A percentile compares a stretch with the other conserved stretches of the same genome.
phyloP scores from a whole-genome alignment of 1,140 invertebrate species.

The Tachypleus tridentatus region DNA sequence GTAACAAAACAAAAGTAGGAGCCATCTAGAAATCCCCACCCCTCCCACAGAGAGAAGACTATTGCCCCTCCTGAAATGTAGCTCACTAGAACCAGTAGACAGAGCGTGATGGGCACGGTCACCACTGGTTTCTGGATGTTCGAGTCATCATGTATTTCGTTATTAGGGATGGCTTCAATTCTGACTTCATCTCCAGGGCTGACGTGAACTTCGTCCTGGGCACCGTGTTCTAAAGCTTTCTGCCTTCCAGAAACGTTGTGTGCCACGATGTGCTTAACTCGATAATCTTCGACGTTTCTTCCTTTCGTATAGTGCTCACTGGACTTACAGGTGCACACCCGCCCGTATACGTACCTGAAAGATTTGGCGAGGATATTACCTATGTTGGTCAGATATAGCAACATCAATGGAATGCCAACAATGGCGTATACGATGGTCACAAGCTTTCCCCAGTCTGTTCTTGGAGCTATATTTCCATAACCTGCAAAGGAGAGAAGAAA shows the following conservation, averaged over 20 bases:
- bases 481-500: slow-evolving; percentile 46
- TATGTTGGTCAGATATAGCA: slow-evolving; percentile 88
- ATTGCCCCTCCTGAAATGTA: slow-evolving; percentile 31
- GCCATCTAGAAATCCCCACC: slow-evolving; percentile 33
- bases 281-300: slow-evolving; percentile 18
- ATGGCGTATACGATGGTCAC: slow-evolving; percentile 93
- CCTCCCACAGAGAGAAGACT: slow-evolving; percentile 32
- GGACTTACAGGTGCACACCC: slow-evolving; percentile 60
- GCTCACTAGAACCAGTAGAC: slow-evolving; percentile 17
- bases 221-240: slow-evolving; percentile 23
- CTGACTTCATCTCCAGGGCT: slow-evolving; percentile 21
- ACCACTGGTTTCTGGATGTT: slow-evolving; percentile 33
- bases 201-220: slow-evolving; percentile 15
- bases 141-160: slow-evolving; percentile 20
- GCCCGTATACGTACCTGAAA: slow-evolving; percentile 87
- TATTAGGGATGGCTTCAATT: slow-evolving; percentile 22
- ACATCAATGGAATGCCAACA: slow-evolving; percentile 91
- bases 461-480: slow-evolving; percentile 86
- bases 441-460: slow-evolving; percentile 78
- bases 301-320: slow-evolving; percentile 18
- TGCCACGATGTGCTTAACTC: slow-evolving; percentile 47
- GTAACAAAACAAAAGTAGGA: slow-evolving; percentile 28
- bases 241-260: slow-evolving; percentile 31
- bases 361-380: slow-evolving; percentile 90
- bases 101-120: slow-evolving; percentile 19